phyloP scores from a whole-genome alignment of 2,797 vertebrate genomes.

The Mycteria americana region DNA sequence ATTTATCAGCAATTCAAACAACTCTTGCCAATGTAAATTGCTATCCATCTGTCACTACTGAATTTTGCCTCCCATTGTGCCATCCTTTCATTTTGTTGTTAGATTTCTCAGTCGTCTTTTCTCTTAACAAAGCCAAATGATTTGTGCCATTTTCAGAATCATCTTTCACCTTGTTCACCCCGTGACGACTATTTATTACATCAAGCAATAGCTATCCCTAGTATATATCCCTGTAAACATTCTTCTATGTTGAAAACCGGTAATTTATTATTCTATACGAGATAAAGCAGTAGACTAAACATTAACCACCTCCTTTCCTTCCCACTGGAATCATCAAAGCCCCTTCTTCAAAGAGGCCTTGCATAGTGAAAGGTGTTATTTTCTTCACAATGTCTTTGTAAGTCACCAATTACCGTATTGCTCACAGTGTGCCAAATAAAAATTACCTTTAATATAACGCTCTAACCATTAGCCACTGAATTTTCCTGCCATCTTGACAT shows the following conservation, averaged over 20 bases:
- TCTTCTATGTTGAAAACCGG: not conserved
- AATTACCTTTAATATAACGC: slow-evolving; percentile 7
- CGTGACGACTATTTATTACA: not conserved
- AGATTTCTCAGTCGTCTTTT: not conserved
- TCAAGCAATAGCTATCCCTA: not conserved
- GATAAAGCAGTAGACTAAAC: not conserved
- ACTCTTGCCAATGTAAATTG: not conserved
- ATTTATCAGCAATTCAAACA: not conserved
- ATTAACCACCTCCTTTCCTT: not conserved
- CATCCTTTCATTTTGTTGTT: not conserved
- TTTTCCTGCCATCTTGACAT: not conserved
- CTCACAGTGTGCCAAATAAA: not conserved
- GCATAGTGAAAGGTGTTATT: not conserved
- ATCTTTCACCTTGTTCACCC: not conserved
- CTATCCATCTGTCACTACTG: not conserved
- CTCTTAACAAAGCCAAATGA: not conserved
- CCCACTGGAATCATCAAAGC: not conserved
- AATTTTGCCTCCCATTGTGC: not conserved
- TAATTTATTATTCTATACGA: not conserved
- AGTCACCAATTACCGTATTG: not conserved
- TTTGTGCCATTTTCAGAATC: not conserved
- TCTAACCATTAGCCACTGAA: not conserved
- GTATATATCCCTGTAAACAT: not conserved
- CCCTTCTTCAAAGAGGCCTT: not conserved
- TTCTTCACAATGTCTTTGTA: not conserved